Evolutionary conservation across 2,888 invertebrate genomes (phyloP), one percentile per base, ranked within the genome.

Genomic region (Acleris cristana): DNA sequence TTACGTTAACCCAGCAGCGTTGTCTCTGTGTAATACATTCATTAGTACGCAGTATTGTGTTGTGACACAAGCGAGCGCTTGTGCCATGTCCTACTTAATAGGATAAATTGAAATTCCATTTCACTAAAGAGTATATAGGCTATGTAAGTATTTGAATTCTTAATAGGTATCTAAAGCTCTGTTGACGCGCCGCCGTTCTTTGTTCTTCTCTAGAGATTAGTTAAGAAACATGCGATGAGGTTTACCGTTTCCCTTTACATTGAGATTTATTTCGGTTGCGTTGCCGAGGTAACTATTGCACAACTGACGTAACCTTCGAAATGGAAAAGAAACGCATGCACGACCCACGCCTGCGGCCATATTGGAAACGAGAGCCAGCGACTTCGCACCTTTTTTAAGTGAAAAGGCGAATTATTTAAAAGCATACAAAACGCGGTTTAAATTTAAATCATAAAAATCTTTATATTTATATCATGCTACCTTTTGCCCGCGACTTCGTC

Each of bases 91-190:
- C 90, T 75, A 89, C 88, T 88, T 89, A 87, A 83, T 76, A 86
- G 87, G 87, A 89, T 88, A 87, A 87, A 89, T 89, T 89, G 86
- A 88, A 88, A 87, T 89, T 89, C 87, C 88, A 89, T 90, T 89
- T 90, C 86, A 86, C 87, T 86, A 87, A 90, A 90, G 88, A 88
- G 87, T 83, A 77, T 79, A 77, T 76, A 80, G 78, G 73, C 79
- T 76, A 14, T 40, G 14, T 40, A 40, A 14, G 14, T 10, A 40
- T 40, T 34, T 34, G 34, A 34, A 12, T 34, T 34, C 34, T 34
- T 34, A 34, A 34, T 34, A n/a, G n/a, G n/a, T n/a, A 34, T 45
- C 45, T 16, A n/a, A 45, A 16, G 44, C 14, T 21, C 56, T 8
- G 40, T 44, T 7, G 14, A 16, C 21, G 2, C 21, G 44, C 21